Percentiles rank a stretch among this genome's conserved stretches.
phyloP scores from a whole-genome alignment of 2,113 vertebrate genomes.

The Coturnix japonica region DNA sequence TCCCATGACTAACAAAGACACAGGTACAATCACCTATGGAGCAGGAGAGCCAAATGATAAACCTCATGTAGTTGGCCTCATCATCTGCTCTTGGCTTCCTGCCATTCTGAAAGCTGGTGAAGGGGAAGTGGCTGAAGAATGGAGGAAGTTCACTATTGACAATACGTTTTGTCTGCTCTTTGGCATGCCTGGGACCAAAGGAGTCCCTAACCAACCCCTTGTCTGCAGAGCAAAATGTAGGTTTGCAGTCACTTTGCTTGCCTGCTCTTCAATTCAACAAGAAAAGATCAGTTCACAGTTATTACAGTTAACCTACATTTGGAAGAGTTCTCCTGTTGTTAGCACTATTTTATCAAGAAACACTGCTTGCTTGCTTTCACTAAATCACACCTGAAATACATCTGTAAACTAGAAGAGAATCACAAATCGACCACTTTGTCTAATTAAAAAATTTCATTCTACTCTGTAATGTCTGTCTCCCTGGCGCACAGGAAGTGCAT shows the following conservation, averaged over 20 bases:
- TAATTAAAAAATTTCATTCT: slow-evolving; percentile 20
- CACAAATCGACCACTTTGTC: neutral
- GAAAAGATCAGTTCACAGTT: neutral
- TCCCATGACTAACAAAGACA: neutral
- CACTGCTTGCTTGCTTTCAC: neutral
- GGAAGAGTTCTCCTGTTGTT: neutral
- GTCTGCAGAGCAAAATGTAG: neutral
- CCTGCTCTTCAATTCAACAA: neutral
- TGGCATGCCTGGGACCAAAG: neutral
- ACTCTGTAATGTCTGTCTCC: slow-evolving; percentile 1
- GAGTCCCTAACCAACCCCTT: neutral
- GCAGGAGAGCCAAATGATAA: neutral
- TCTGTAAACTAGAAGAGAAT: neutral
- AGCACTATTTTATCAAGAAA: neutral
- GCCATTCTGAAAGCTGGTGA: neutral
- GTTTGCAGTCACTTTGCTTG: neutral
- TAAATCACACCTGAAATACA: slow-evolving; percentile 19
- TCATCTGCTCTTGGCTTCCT: slow-evolving; percentile 23
- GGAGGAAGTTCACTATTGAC: slow-evolving; percentile 49
- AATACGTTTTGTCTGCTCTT: neutral
- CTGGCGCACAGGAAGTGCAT: slow-evolving; percentile 42
- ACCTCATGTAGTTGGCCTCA: neutral
- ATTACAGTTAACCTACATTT: neutral
- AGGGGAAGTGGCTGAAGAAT: slow-evolving; percentile 26
- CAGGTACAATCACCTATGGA: neutral